phyloP scores from a whole-genome alignment of 2,888 invertebrate species.

The Pseudococcus jackbeardsleyi region DNA sequence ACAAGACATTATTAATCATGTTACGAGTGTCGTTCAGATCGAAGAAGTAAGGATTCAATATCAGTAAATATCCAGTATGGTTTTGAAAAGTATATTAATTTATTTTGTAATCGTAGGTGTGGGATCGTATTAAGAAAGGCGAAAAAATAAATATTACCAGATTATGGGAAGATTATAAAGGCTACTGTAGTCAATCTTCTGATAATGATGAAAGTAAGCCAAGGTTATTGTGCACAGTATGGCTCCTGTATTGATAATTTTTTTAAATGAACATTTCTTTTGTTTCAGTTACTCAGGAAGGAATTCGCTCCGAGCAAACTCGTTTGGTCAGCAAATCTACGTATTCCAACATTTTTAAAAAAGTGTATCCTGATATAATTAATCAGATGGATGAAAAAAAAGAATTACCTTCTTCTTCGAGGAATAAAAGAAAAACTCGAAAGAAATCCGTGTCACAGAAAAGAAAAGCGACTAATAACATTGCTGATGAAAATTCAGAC shows the following conservation, averaged over 20 bases:
- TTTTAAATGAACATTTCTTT: neutral
- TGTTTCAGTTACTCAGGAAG: neutral
- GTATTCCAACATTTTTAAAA: neutral
- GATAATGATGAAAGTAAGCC: neutral
- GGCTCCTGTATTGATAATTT: neutral
- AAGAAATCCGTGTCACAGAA: neutral
- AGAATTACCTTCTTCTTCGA: neutral
- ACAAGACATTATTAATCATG: neutral
- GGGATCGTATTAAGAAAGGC: constrained; percentile 32
- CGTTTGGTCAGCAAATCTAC: neutral
- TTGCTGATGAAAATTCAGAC: neutral
- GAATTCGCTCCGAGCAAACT: neutral
- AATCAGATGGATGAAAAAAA: constrained; percentile 1
- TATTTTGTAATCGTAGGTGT: neutral
- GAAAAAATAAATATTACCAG: constrained; percentile 42
- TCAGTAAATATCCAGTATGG: neutral
- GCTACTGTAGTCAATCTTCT: neutral
- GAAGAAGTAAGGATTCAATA: neutral
- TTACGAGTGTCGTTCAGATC: neutral
- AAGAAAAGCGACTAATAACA: neutral
- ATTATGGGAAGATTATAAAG: constrained; percentile 42
- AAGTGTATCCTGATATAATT: constrained; percentile 11
- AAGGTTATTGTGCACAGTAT: neutral
- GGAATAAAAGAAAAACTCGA: neutral
- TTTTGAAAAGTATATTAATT: neutral